A percentile compares a stretch with the other conserved stretches of the same genome.
These are phyloP conservation scores for Charina bottae DNA, from an alignment of 2,113 vertebrate species.

Conservation along the genomic window DNA sequence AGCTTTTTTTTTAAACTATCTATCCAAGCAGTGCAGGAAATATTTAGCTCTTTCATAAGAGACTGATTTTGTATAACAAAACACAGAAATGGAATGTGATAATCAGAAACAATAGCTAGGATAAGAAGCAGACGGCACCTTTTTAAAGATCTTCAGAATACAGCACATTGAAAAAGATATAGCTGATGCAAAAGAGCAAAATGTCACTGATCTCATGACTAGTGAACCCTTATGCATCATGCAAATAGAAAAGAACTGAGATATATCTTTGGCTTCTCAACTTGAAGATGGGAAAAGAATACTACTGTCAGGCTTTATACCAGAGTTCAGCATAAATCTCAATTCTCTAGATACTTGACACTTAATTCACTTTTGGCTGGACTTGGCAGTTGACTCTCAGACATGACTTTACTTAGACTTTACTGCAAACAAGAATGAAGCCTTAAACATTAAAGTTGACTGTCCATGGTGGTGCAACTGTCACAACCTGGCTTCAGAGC, in stretches of 20 bases:
- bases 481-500: background rate
- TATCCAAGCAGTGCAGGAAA: too few relatives aligned
- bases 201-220: background rate
- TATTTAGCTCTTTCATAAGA: too few relatives aligned
- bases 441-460: background rate
- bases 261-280: background rate
- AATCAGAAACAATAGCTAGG: too few relatives aligned
- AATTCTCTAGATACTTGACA: background rate
- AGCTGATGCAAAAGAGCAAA: background rate
- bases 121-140: background rate
- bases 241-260: background rate
- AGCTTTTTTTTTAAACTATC: background rate
- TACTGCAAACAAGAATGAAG: background rate
- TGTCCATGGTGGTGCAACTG: background rate
- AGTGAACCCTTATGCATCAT: too few relatives aligned
- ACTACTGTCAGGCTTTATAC: background rate
- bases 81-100: too few relatives aligned
- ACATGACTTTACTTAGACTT: background rate
- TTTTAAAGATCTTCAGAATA: background rate
- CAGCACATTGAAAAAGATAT: background rate
- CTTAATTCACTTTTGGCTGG: background rate
- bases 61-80: too few relatives aligned
- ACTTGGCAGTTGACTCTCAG: background rate
- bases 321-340: background rate
- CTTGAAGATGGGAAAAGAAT: background rate